phyloP scores from a whole-genome alignment of 2,113 vertebrate genomes.

The Plecturocebus donacophilus region DNA sequence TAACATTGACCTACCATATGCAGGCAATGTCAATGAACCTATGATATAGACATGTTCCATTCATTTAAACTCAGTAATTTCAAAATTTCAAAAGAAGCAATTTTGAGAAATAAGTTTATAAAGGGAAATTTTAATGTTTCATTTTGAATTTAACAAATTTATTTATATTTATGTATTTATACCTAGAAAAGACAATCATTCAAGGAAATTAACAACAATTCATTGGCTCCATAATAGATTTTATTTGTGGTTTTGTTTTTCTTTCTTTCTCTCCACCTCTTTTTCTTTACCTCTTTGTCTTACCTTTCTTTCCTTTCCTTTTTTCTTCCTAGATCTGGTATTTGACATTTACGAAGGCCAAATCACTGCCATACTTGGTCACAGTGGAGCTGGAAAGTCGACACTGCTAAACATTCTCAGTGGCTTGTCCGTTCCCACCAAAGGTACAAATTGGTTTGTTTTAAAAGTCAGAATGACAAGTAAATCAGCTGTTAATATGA shows the following conservation, averaged over 20 bases:
- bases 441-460: slow-evolving; percentile 77
- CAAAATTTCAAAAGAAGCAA: neutral
- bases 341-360: slow-evolving; percentile 94
- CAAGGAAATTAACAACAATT: neutral
- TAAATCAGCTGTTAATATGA: neutral
- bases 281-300: neutral
- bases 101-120: neutral
- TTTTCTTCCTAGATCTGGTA: slow-evolving; percentile 84
- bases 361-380: slow-evolving; percentile 93
- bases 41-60: neutral
- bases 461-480: neutral
- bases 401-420: slow-evolving; percentile 92
- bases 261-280: neutral
- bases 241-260: neutral
- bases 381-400: slow-evolving; percentile 94
- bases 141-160: neutral
- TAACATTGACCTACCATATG: neutral
- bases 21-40: neutral
- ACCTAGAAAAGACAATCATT: neutral
- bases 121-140: neutral
- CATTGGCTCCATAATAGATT: neutral
- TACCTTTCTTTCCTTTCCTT: neutral
- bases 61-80: neutral
- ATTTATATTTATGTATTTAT: neutral
- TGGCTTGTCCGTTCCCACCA: slow-evolving; percentile 88